phyloP scores from a whole-genome alignment of 2,113 vertebrate species.

The Rhinolophus sinicus region DNA sequence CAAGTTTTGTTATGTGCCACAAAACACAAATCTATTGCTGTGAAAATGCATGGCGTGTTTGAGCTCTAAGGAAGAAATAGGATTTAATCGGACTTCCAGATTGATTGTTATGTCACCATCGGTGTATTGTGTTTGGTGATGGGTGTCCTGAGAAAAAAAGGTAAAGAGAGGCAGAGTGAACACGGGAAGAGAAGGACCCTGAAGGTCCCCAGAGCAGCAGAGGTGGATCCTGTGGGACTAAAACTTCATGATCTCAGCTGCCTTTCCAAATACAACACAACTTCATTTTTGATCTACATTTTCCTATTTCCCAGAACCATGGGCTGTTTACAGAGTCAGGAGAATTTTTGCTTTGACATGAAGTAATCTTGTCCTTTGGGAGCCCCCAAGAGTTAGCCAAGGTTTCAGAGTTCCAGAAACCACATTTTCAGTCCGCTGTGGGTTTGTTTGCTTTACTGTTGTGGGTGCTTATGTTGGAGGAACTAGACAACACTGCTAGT shows the following conservation, averaged over 20 bases:
- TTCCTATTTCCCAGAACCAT: constrained; percentile 63
- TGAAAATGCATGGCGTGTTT: not conserved
- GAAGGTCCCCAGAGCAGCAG: not conserved
- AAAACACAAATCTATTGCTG: not conserved
- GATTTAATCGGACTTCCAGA: not conserved
- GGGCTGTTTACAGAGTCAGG: constrained; percentile 68
- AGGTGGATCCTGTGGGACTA: not conserved
- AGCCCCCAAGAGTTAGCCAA: constrained; percentile 60
- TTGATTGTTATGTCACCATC: not conserved
- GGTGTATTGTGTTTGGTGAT: not conserved
- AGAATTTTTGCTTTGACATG: constrained; percentile 66
- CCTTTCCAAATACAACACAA: constrained; percentile 43
- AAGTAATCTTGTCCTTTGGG: constrained; percentile 74
- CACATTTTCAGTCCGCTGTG: not conserved
- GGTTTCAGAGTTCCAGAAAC: constrained; percentile 66
- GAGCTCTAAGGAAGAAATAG: constrained; percentile 18
- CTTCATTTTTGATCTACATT: not conserved
- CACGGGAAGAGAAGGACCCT: not conserved
- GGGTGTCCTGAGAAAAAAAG: constrained; percentile 30
- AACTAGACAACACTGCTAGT: not conserved
- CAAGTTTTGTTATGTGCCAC: not conserved
- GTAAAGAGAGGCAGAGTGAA: not conserved
- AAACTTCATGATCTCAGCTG: not conserved
- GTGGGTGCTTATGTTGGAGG: constrained; percentile 63
- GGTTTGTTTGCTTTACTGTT: constrained; percentile 60